Evolutionary conservation across 2,888 invertebrate species (phyloP), one percentile per base, ranked within the genome.

Genomic region (Heterodera filipjevi): DNA sequence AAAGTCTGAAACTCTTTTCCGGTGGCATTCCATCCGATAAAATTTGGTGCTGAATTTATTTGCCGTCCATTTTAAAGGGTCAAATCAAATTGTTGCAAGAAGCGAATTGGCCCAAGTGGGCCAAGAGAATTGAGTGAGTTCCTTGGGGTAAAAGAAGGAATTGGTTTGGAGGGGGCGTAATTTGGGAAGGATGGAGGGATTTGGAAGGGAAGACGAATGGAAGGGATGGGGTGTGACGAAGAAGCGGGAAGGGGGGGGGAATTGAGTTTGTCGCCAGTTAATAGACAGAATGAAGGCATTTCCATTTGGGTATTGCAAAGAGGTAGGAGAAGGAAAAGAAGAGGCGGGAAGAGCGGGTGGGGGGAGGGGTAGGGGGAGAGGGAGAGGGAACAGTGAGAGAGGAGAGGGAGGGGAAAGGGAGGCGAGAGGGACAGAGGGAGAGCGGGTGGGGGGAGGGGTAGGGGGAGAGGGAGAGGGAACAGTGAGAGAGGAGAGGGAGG

Each of bases 131-230:
- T 59, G 59, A n/a, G 27, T 59, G 59, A 59, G 59, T 59, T 59
- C 59, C 59, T 59, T 59, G n/a, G 59, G 27, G 59, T n/a, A 59
- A 59, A 59, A n/a, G 53, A 53, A 53, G 53, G n/a, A 53, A 53
- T 53, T 53, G 66, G 66, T n/a, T n/a, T 64, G 64, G 16, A 64
- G 33, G 68, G 16, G 16, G 22, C 6, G 32, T 32, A 35, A 68
- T 68, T 68, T 68, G 32, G 68, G 27, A 66, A 14, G 66, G 66
- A 66, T 66, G 27, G 22, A 12, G 66, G 66, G 27, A 22, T 8
- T 27, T 27, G n/a, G 27, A 64, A 66, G 3, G 66, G 30, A 66
- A n/a, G n/a, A n/a, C n/a, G n/a, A n/a, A n/a, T n/a, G n/a, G n/a
- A n/a, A n/a, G n/a, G n/a, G 27, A 68, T 68, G 33, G 68, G 16